These are phyloP conservation scores for Drosophila sordidula DNA, from an alignment of 2,888 invertebrate genomes.

Conservation along the genomic window DNA sequence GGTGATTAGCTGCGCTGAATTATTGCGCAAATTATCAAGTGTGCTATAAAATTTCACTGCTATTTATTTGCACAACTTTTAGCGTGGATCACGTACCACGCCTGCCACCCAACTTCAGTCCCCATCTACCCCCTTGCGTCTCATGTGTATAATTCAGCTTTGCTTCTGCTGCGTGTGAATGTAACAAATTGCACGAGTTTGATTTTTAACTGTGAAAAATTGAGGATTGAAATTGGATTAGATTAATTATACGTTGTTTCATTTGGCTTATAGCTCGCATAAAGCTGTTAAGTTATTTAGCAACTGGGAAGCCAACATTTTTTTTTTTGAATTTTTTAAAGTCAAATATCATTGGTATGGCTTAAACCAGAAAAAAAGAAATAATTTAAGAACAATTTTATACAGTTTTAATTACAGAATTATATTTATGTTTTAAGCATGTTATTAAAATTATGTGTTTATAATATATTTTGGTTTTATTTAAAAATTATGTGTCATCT, in stretches of 20 bases:
- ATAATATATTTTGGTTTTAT: no score
- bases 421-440: no score
- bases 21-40: constrained; percentile 82
- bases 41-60: constrained; percentile 80
- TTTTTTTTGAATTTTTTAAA: no score
- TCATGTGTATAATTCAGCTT: constrained; percentile 64
- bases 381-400: no score
- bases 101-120: constrained; percentile 2
- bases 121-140: constrained; percentile 20
- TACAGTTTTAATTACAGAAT: no score
- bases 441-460: no score
- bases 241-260: constrained; percentile 56
- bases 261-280: constrained; percentile 9
- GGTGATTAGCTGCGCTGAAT: constrained; percentile 83
- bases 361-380: no score
- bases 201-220: constrained; percentile 65
- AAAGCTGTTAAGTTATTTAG: constrained; percentile 9
- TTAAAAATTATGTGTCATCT: no score
- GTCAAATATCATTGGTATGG: no score
- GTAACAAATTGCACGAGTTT: constrained; percentile 67
- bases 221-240: constrained; percentile 44
- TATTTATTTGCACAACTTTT: constrained; percentile 69
- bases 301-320: background rate
- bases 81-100: constrained; percentile 52
- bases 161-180: constrained; percentile 46